Conservation (phyloP, 2,888 invertebrate genomes). For the Didymodactylos carnosus region DNA sequence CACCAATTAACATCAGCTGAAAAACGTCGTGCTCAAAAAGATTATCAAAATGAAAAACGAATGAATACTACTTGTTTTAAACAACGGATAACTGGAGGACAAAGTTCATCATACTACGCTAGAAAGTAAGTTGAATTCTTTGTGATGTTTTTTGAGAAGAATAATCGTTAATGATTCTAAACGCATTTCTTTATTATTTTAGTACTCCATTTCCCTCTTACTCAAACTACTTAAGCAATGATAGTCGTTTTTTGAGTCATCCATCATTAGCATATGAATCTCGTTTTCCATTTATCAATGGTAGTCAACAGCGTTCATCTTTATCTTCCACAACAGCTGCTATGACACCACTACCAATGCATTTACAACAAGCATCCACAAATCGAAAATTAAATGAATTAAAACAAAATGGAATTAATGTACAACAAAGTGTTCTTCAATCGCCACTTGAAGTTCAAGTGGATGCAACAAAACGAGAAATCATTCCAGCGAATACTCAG, state of each 20-base stretch:
- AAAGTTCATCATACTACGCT: no score
- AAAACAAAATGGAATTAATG: neutral
- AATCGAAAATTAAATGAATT: neutral
- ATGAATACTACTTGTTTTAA: constrained; percentile 25
- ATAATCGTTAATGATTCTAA: no score
- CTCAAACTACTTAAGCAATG: no score
- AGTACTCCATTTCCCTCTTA: no score
- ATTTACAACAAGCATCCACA: neutral
- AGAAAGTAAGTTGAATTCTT: no score
- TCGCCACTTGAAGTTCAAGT: neutral
- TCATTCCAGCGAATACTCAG: constrained; percentile 69
- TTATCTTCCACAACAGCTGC: neutral
- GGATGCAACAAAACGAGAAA: neutral
- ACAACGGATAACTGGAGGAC: no score
- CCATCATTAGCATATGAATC: neutral
- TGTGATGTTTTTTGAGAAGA: no score
- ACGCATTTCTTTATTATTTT: no score
- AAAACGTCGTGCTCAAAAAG: constrained; percentile 70
- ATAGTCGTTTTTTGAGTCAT: no score
- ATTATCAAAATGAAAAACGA: constrained; percentile 80
- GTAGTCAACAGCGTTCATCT: no score
- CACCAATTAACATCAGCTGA: constrained; percentile 78
- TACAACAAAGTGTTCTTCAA: neutral
- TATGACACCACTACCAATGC: neutral
- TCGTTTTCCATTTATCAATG: neutral